Evolutionary conservation across 2,888 invertebrate genomes (phyloP).

Genomic region (Hemaris fuciformis): DNA sequence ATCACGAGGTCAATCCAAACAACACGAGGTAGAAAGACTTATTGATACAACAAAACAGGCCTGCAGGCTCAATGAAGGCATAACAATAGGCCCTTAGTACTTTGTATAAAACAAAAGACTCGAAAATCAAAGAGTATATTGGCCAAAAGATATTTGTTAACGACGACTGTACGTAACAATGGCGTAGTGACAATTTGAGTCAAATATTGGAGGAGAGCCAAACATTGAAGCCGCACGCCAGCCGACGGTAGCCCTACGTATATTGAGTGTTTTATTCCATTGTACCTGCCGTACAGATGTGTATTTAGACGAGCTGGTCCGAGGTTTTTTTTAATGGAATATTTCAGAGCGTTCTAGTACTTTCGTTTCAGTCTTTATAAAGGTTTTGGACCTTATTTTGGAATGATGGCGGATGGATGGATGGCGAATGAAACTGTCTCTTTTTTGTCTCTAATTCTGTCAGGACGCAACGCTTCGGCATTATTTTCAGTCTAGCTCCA

Average conservation of each 20-base stretch:
- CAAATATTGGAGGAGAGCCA: slow-evolving; percentile 11
- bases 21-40: too few relatives aligned
- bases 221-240: not conserved
- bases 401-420: too few relatives aligned
- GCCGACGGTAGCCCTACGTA: not conserved
- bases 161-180: slow-evolving; percentile 8
- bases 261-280: not conserved
- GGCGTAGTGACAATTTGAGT: not conserved
- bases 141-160: not conserved
- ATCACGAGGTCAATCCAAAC: too few relatives aligned
- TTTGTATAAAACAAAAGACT: not conserved
- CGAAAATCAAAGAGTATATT: not conserved
- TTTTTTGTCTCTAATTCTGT: too few relatives aligned
- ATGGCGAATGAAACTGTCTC: too few relatives aligned
- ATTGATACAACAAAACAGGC: too few relatives aligned
- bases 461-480: too few relatives aligned
- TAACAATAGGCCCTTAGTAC: not conserved
- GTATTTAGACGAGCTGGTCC: not conserved
- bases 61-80: too few relatives aligned
- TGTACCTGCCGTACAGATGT: not conserved
- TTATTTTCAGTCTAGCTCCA: too few relatives aligned
- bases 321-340: not conserved
- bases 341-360: not conserved
- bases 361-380: too few relatives aligned
- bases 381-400: too few relatives aligned